phyloP scores from a whole-genome alignment of 2,888 invertebrate genomes.

The Notocelia uddmanniana region DNA sequence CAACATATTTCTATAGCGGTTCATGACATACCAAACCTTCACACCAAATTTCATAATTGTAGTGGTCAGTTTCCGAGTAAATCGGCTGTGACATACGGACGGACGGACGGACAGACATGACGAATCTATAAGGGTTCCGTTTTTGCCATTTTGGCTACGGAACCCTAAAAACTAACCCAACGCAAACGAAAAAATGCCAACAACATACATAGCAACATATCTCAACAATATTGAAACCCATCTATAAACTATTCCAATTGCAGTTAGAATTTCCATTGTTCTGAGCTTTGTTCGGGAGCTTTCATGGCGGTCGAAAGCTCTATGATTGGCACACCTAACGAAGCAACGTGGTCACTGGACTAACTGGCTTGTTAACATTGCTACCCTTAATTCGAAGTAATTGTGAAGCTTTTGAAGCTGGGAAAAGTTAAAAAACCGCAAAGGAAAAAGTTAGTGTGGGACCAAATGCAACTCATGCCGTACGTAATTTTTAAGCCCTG shows the following conservation, averaged over 20 bases:
- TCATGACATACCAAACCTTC: no score
- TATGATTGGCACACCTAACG: conserved; percentile 14
- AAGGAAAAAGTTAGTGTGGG: neutral
- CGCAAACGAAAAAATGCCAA: no score
- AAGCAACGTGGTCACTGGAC: neutral
- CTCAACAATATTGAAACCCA: neutral
- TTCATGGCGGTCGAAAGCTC: neutral
- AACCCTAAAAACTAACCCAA: no score
- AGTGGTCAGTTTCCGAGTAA: no score
- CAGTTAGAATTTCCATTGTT: conserved; percentile 10
- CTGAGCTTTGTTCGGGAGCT: neutral
- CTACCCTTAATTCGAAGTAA: neutral
- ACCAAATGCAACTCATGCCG: no score
- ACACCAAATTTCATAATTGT: no score
- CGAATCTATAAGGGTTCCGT: no score
- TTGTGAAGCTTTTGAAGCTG: neutral
- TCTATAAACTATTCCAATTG: conserved; percentile 18
- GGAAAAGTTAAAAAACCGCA: neutral
- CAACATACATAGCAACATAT: neutral
- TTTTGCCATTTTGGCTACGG: no score
- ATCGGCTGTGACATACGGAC: no score
- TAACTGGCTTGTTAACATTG: neutral
- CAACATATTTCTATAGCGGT: no score
- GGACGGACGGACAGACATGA: no score
- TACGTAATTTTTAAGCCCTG: no score